phyloP scores from a whole-genome alignment of 2,797 vertebrate species.

The Dipus sagitta region DNA sequence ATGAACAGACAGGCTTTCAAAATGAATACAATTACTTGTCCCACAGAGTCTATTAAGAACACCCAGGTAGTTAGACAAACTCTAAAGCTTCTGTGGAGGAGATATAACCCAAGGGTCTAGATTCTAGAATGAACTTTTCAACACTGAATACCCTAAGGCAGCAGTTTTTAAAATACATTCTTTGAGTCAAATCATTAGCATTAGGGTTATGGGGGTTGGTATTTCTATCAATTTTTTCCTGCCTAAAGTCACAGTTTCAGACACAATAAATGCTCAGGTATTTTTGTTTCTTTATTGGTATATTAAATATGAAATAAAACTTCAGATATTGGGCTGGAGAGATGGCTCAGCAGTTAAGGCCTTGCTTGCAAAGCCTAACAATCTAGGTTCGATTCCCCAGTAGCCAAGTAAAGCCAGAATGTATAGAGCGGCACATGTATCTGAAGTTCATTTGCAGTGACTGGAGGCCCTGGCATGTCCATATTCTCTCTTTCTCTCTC shows the following conservation, averaged over 20 bases:
- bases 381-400: too few relatives aligned
- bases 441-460: too few relatives aligned
- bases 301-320: not conserved
- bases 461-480: too few relatives aligned
- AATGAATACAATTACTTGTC: conserved; percentile 66
- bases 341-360: too few relatives aligned
- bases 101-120: conserved; percentile 9
- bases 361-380: too few relatives aligned
- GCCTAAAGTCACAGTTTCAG: conserved; percentile 20
- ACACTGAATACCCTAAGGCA: not conserved
- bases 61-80: conserved; percentile 68
- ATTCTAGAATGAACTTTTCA: conserved; percentile 26
- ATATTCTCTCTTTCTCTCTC: too few relatives aligned
- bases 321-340: not conserved
- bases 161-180: conserved; percentile 50
- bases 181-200: not conserved
- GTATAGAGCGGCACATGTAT: too few relatives aligned
- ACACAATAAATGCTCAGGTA: not conserved
- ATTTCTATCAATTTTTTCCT: not conserved
- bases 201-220: not conserved
- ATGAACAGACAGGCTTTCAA: conserved; percentile 74
- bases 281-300: conserved; percentile 31
- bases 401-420: too few relatives aligned
- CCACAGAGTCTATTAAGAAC: conserved; percentile 65
- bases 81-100: conserved; percentile 28